Base-by-base conservation (phyloP, 2,797 vertebrate genomes). In the Macroramphosus scolopax region DNA sequence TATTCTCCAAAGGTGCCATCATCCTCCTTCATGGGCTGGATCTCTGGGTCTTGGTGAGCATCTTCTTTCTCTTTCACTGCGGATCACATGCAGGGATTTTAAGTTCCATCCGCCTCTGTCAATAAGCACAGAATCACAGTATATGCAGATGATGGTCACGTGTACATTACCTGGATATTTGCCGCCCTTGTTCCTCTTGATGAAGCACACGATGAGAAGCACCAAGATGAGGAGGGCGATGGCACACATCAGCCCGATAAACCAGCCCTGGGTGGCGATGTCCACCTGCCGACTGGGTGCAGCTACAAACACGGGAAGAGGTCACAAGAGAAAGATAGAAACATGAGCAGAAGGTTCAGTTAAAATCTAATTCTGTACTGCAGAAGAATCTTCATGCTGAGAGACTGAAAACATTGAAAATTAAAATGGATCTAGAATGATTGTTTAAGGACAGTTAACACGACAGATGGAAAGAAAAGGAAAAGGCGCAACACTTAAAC, bases 31-130 rank as follows among this genome's bases (percentile, higher is more conserved):
- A 99, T 98, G 5, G 96, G 96, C 34, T 98, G 96, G 68, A 98
- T 93, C 89, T 99, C 96, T 25, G 95, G 95, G 72, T 99, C 96
- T 47, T 96, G 93, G 55, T 97, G 96, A 45, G 96, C 96, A 45
- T 99, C 96, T 80, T 99, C 96, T 63, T 99, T 99, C 82, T 99
- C 96, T 89, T 99, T 99, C 63, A 99, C 96, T 98, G 68, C n/a
- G 68, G 79, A 64, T 72, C 2, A 45, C 1, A 41, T 1, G 41
- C 3, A 47, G 17, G 2, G 0, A 1, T 14, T 34, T 32, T 26
- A 2, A 5, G 3, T 28, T 33, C 15, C 10, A 3, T 6, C 2
- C 35, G 11, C 17, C 0, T 3, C 16, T 12, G 1, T 25, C 8
- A 36, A 1, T 5, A 15, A 7, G 1, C 11, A 26, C 45, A 2